These are phyloP conservation scores for Drosophila helvetica DNA, from an alignment of 2,888 invertebrate genomes.

Conservation along the genomic window DNA sequence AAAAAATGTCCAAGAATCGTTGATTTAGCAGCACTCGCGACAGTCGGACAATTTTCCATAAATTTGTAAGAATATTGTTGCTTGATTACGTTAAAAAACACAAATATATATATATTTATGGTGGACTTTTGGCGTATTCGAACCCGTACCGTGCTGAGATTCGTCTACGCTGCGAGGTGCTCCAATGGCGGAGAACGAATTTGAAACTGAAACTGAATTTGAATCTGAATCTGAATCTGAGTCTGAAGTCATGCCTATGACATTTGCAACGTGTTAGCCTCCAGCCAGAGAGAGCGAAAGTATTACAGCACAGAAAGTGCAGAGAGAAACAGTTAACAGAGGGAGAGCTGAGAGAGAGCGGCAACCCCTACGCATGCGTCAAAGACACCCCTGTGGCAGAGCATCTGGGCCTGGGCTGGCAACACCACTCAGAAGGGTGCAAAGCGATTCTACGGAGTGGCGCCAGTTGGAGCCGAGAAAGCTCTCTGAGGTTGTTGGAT, in stretches of 20 bases:
- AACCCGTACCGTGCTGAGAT: slow-evolving; percentile 35
- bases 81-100: neutral
- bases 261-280: slow-evolving; percentile 53
- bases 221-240: slow-evolving; percentile 1
- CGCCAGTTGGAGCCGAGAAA: neutral
- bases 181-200: slow-evolving; percentile 62
- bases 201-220: slow-evolving; percentile 50
- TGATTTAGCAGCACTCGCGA: slow-evolving; percentile 14
- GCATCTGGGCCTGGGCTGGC: neutral
- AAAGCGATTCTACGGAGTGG: neutral
- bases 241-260: slow-evolving; percentile 39
- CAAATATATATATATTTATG: slow-evolving; percentile 30
- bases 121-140: slow-evolving; percentile 34
- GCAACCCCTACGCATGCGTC: neutral
- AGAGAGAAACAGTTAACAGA: neutral
- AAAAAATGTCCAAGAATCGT: neutral
- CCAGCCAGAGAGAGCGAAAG: slow-evolving; percentile 12
- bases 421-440: neutral
- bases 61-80: neutral
- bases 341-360: neutral
- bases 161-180: slow-evolving; percentile 45
- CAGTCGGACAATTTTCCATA: neutral
- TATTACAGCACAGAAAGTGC: neutral
- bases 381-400: neutral
- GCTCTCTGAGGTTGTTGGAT: neutral